A percentile compares a stretch with the other conserved stretches of the same genome.
Evolutionary conservation across 2,113 vertebrate genomes (phyloP).

Genomic region (Micronisus gabar): DNA sequence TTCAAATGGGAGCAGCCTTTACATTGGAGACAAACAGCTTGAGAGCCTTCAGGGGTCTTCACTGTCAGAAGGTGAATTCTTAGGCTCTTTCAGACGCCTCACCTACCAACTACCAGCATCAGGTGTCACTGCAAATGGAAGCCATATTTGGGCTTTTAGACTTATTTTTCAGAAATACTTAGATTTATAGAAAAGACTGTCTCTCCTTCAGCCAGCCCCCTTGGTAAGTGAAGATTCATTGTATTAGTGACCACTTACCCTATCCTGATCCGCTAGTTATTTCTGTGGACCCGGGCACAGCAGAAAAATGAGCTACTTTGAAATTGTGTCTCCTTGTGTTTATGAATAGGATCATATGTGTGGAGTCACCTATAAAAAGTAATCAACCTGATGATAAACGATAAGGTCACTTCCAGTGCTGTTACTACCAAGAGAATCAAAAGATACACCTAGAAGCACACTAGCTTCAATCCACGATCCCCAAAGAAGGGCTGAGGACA

Average conservation of each 20-base stretch:
- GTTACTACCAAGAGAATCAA: not conserved
- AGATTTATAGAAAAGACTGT: not conserved
- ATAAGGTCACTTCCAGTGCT: not conserved
- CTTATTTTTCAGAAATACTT: not conserved
- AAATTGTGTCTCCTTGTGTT: not conserved
- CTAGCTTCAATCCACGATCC: not conserved
- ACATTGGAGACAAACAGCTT: not conserved
- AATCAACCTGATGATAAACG: not conserved
- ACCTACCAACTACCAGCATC: not conserved
- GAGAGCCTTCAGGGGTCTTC: not conserved
- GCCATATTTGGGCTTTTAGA: not conserved
- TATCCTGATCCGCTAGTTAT: not conserved
- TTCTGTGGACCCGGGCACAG: not conserved
- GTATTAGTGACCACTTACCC: not conserved
- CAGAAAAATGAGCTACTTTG: not conserved
- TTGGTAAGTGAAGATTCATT: not conserved
- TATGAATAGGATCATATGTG: not conserved
- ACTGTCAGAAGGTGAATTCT: not conserved
- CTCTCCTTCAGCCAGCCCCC: not conserved
- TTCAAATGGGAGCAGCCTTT: not conserved
- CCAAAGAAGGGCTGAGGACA: not conserved
- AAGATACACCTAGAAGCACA: not conserved
- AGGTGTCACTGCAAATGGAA: not conserved
- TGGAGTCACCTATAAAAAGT: not conserved
- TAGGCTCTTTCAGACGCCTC: not conserved